Evolutionary conservation across 2,797 vertebrate genomes (phyloP).

Genomic region (Pseudomugil gertrudae): DNA sequence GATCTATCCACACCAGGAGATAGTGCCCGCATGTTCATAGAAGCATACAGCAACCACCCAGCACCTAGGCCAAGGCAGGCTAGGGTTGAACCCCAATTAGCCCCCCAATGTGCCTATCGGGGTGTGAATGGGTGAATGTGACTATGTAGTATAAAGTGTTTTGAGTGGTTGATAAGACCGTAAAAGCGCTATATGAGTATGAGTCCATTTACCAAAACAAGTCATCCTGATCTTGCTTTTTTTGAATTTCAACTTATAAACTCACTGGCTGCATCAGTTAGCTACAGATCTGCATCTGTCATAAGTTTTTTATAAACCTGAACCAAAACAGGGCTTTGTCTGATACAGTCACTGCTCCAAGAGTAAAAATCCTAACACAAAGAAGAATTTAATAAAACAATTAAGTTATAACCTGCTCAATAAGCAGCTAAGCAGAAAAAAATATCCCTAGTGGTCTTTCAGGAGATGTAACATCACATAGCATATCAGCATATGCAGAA

Average conservation of each 20-base stretch:
- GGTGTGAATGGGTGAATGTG: no score
- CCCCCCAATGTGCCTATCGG: no score
- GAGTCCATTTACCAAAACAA: background rate
- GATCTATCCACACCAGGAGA: no score
- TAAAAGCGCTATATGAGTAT: slow-evolving; percentile 98
- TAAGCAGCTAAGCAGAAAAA: slow-evolving; percentile 23
- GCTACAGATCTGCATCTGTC: slow-evolving; percentile 24
- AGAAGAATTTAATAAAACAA: slow-evolving; percentile 3
- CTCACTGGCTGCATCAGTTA: slow-evolving; percentile 26
- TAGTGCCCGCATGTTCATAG: no score
- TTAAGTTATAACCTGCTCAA: background rate
- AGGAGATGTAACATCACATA: background rate
- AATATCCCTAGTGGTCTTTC: background rate
- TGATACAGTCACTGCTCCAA: slow-evolving; percentile 14
- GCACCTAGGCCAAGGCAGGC: no score
- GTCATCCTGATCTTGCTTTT: background rate
- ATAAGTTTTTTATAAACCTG: slow-evolving; percentile 9
- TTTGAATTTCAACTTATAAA: background rate
- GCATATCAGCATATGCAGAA: background rate
- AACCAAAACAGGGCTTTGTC: slow-evolving; percentile 9
- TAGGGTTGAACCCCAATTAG: no score
- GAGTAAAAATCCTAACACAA: slow-evolving; percentile 4
- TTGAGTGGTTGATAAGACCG: no score
- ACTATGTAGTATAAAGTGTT: no score
- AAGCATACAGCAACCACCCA: no score